phyloP scores from a whole-genome alignment of 1,140 invertebrate genomes.

The Drosophila busckii region DNA sequence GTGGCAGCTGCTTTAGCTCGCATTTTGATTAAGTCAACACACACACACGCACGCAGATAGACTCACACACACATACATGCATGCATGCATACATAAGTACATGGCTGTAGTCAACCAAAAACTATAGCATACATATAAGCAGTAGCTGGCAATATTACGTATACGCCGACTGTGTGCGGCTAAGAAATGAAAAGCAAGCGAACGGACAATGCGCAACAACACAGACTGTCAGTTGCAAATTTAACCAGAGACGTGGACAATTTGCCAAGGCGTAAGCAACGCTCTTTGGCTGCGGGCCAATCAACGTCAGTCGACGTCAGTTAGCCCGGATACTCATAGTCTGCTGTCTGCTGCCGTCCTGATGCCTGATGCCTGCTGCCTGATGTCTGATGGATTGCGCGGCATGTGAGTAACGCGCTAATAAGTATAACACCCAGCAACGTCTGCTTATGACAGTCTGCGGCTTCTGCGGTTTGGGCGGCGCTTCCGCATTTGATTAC shows the following conservation, averaged over 20 bases:
- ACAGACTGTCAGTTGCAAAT: conserved; percentile 48
- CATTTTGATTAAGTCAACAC: conserved; percentile 51
- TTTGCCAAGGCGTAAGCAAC: conserved; percentile 39
- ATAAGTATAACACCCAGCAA: conserved; percentile 32
- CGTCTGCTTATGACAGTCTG: neutral
- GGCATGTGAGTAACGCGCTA: conserved; percentile 19
- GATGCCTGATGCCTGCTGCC: conserved; percentile 6
- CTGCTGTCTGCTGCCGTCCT: conserved; percentile 10
- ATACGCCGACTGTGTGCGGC: conserved; percentile 19
- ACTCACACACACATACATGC: conserved; percentile 1
- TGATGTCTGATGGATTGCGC: conserved; percentile 39
- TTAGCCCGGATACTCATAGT: no score
- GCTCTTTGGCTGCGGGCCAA: conserved; percentile 26
- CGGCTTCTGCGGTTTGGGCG: no score
- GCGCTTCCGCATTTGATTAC: neutral
- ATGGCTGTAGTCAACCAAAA: conserved; percentile 11
- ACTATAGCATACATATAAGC: conserved; percentile 35
- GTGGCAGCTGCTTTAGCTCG: conserved; percentile 27
- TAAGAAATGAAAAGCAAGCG: conserved; percentile 39
- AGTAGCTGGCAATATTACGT: conserved; percentile 15
- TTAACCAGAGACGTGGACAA: conserved; percentile 30
- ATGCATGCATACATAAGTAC: neutral
- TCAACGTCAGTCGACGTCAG: conserved; percentile 51
- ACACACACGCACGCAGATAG: neutral
- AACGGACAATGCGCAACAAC: conserved; percentile 20